Evolutionary conservation across 2,888 invertebrate species (phyloP).

Genomic region (Antheraea yamamai): DNA sequence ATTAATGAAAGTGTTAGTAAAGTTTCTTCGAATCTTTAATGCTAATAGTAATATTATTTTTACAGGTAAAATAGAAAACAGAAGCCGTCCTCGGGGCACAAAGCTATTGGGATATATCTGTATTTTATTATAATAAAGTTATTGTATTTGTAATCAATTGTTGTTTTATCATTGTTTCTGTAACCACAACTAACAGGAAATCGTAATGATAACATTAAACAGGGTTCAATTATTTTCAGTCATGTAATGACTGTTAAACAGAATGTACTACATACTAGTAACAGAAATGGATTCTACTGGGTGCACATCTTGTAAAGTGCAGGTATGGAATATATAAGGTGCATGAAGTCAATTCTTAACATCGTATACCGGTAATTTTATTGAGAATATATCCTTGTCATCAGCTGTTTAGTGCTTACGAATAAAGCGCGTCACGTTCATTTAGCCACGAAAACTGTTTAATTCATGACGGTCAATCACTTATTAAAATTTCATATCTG

Average conservation of each 20-base stretch:
- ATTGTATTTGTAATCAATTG: background rate
- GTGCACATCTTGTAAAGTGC: constrained; percentile 66
- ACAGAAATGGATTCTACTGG: constrained; percentile 63
- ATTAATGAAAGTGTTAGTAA: background rate
- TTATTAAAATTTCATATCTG: too few relatives aligned
- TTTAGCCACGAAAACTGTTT: too few relatives aligned
- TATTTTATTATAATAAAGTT: background rate
- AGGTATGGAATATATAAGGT: constrained; percentile 43
- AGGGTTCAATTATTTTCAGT: background rate
- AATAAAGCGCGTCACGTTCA: too few relatives aligned
- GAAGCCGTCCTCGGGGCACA: background rate
- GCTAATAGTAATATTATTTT: constrained; percentile 13
- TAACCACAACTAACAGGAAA: constrained; percentile 34
- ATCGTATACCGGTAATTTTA: too few relatives aligned
- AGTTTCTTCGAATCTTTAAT: background rate
- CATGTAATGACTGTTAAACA: constrained; percentile 20
- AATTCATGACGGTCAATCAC: too few relatives aligned
- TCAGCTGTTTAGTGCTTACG: too few relatives aligned
- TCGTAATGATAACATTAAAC: constrained; percentile 14
- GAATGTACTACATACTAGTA: constrained; percentile 68
- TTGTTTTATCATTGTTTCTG: constrained; percentile 29
- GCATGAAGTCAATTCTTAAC: too few relatives aligned
- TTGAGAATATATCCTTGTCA: too few relatives aligned
- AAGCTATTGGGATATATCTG: background rate
- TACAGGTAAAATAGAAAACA: constrained; percentile 11